Evolutionary conservation across 2,888 invertebrate species (phyloP), one percentile per base, ranked within the genome.

Genomic region (Phaonia tiefii): DNA sequence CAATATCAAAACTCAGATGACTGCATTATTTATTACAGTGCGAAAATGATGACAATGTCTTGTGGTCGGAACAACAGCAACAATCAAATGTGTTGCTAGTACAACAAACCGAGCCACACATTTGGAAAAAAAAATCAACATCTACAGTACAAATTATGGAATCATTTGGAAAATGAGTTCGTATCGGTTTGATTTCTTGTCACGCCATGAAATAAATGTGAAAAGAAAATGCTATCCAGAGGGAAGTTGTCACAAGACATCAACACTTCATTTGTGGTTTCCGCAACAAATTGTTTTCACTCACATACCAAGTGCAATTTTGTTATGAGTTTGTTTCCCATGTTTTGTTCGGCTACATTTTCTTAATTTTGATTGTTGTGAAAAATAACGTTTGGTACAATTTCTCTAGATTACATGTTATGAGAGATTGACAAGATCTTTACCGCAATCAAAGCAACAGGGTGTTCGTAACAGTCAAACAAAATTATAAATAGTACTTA

Each of bases 241-340:
- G 80, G 70, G 73, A 76, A 60, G 77, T 15, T 75, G 75, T 63
- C 74, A 75, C 71, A 72, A 63, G 67, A 17, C 72, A 75, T 81
- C 78, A 81, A 69, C 81, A 78, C 81, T 75, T 81, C 81, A 75
- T 78, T 81, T 81, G 75, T 58, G 81, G 78, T 75, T 81, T 81
- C 78, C 81, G 81, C 67, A 75, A 78, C 71, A 75, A 78, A 63
- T 75, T 78, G 70, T 66, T 75, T 77, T 78, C 74, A 66, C 60
- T 80, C 54, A 54, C 13, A 54, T 2, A 25, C 54, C 22, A 54
- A 54, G 25, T 54, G 54, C 25, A 4, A 10, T 54, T 20, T 25
- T 25, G 25, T 54, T 54, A 22, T 20, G 67, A 42, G 60, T 8
- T 65, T 71, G 17, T 13, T 11, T 67, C 15, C 15, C 7, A n/a